phyloP scores from a whole-genome alignment of 2,888 invertebrate genomes.

The Cantharis rufa region DNA sequence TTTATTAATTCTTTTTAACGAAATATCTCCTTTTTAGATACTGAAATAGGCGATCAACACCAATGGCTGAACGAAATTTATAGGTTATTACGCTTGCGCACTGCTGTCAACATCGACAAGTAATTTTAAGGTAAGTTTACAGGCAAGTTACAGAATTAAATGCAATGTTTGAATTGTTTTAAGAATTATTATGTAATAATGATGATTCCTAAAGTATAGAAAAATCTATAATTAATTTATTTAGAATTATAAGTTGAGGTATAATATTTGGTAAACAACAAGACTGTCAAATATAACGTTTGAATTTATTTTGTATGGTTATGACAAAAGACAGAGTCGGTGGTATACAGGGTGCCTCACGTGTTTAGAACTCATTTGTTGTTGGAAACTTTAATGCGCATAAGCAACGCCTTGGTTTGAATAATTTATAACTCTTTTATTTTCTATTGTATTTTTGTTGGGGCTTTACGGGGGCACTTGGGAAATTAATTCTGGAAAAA shows the following conservation, averaged over 20 bases:
- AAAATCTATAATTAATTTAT: background rate
- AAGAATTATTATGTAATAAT: background rate
- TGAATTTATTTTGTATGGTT: background rate
- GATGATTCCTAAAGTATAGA: background rate
- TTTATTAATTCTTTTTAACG: conserved; percentile 14
- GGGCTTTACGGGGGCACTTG: too few relatives aligned
- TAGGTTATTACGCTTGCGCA: conserved; percentile 53
- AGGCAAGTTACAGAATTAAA: background rate
- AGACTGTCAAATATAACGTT: background rate
- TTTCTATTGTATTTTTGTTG: too few relatives aligned
- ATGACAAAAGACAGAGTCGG: background rate
- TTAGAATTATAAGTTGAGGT: background rate
- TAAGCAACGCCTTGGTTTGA: too few relatives aligned
- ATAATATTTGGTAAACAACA: background rate
- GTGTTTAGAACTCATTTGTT: background rate
- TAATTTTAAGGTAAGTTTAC: background rate
- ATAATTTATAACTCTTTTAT: too few relatives aligned
- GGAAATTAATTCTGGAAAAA: too few relatives aligned
- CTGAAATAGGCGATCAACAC: conserved; percentile 56
- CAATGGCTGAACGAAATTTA: conserved; percentile 58
- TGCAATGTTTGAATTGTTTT: background rate
- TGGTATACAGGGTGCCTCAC: background rate
- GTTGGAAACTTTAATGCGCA: background rate
- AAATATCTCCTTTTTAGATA: conserved; percentile 51
- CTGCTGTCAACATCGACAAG: conserved; percentile 10